A percentile compares a stretch with the other conserved stretches of the same genome.
Conservation (phyloP, 2,113 vertebrate species). For the Salvelinus alpinus region DNA sequence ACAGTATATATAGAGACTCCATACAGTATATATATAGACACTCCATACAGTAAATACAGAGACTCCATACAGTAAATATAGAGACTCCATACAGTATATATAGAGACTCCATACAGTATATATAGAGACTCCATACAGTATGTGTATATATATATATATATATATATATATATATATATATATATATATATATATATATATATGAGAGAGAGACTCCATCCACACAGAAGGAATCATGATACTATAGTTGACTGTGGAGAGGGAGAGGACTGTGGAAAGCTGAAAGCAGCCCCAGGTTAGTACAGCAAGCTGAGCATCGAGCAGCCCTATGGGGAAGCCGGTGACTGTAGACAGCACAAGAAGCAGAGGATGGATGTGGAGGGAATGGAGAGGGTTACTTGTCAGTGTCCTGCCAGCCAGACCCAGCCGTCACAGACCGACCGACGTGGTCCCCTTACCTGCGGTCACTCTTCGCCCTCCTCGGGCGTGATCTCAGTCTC, state of each 20-base stretch:
- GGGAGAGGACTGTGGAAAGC: background rate
- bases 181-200: too few species aligned
- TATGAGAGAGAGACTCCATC: background rate
- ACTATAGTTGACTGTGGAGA: background rate
- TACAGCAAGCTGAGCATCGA: background rate
- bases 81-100: too few species aligned
- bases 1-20: too few species aligned
- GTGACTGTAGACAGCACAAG: background rate
- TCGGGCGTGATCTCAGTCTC: slow-evolving; percentile 95
- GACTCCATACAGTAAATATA: too few species aligned
- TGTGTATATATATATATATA: too few species aligned
- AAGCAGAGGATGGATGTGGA: background rate
- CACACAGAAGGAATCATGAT: background rate
- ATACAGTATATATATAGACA: too few species aligned
- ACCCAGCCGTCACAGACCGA: background rate
- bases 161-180: too few species aligned
- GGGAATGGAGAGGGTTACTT: background rate
- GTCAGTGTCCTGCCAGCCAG: background rate
- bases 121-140: too few species aligned
- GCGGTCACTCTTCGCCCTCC: slow-evolving; percentile 87
- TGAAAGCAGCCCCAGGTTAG: background rate
- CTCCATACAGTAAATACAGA: too few species aligned
- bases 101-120: too few species aligned
- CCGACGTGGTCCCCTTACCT: slow-evolving; percentile 77
- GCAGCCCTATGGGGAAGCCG: background rate